Percentiles rank a stretch among this genome's conserved stretches.
These are phyloP conservation scores for Cydia splendana DNA, from an alignment of 1,140 invertebrate species.

Conservation along the genomic window DNA sequence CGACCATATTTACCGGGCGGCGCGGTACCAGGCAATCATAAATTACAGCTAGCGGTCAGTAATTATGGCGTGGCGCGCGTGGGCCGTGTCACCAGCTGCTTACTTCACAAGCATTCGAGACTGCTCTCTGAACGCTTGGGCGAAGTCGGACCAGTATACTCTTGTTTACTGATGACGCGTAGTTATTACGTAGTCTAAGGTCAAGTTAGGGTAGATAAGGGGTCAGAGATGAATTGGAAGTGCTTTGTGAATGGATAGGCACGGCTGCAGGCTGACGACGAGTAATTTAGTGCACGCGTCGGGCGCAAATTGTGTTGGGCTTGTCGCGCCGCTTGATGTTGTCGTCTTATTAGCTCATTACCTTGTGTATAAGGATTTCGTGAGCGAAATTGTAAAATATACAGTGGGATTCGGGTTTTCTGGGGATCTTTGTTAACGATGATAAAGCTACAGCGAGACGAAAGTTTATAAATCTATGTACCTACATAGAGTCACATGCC, in stretches of 20 bases:
- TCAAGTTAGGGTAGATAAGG: background rate
- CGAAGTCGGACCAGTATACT: background rate
- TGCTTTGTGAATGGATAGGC: background rate
- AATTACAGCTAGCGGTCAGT: constrained; percentile 42
- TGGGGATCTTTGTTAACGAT: background rate
- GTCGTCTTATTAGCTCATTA: constrained; percentile 26
- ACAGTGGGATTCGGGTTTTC: background rate
- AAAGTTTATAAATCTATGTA: no score
- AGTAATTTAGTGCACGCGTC: constrained; percentile 32
- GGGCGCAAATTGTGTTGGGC: constrained; percentile 25
- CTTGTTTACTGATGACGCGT: background rate
- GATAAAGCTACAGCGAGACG: background rate
- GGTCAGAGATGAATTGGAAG: background rate
- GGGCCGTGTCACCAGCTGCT: constrained; percentile 21
- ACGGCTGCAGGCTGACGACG: constrained; percentile 10
- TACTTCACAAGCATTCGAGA: background rate
- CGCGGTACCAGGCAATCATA: constrained; percentile 55
- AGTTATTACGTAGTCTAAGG: background rate
- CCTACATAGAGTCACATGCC: no score
- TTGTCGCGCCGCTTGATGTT: constrained; percentile 22
- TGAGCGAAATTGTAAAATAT: constrained; percentile 13
- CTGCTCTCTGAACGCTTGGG: background rate
- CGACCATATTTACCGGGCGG: constrained; percentile 54
- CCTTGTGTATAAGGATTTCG: constrained; percentile 20
- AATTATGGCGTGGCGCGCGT: constrained; percentile 31